phyloP scores from a whole-genome alignment of 1,140 invertebrate genomes.

The Copidosoma floridanum region DNA sequence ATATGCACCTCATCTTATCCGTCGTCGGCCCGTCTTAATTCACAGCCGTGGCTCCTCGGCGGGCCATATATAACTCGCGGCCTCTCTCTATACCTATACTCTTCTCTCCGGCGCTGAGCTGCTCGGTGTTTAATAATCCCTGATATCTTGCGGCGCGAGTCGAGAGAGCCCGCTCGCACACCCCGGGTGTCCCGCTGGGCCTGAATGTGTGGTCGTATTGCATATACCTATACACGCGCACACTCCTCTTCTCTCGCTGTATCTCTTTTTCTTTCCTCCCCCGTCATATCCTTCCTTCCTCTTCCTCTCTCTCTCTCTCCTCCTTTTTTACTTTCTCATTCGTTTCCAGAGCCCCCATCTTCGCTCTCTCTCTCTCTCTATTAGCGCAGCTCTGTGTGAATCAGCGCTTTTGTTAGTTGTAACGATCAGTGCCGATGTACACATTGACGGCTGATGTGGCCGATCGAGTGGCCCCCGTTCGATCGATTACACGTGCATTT shows the following conservation, averaged over 20 bases:
- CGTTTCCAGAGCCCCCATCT: no score
- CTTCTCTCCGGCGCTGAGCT: slow-evolving; percentile 29
- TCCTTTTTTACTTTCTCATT: no score
- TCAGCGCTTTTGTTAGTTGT: no score
- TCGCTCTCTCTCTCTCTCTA: no score
- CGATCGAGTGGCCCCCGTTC: no score
- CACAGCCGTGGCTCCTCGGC: slow-evolving; percentile 46
- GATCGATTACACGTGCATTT: no score
- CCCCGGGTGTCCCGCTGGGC: slow-evolving; percentile 45
- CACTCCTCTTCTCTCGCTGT: background rate
- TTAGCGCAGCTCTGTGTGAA: no score
- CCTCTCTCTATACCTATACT: slow-evolving; percentile 38
- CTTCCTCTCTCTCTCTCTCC: no score
- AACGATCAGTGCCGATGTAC: no score
- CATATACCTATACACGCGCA: slow-evolving; percentile 31
- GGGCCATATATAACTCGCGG: slow-evolving; percentile 50
- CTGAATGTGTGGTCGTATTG: slow-evolving; percentile 49
- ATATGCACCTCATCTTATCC: slow-evolving; percentile 38
- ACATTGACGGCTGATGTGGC: no score
- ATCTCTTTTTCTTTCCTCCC: background rate
- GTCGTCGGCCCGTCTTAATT: slow-evolving; percentile 52
- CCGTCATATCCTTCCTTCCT: no score
- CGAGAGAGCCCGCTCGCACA: slow-evolving; percentile 34
- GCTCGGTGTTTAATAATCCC: slow-evolving; percentile 50
- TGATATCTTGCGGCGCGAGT: slow-evolving; percentile 5